phyloP scores from a whole-genome alignment of 2,888 invertebrate genomes.

The Amphipoea oculea region DNA sequence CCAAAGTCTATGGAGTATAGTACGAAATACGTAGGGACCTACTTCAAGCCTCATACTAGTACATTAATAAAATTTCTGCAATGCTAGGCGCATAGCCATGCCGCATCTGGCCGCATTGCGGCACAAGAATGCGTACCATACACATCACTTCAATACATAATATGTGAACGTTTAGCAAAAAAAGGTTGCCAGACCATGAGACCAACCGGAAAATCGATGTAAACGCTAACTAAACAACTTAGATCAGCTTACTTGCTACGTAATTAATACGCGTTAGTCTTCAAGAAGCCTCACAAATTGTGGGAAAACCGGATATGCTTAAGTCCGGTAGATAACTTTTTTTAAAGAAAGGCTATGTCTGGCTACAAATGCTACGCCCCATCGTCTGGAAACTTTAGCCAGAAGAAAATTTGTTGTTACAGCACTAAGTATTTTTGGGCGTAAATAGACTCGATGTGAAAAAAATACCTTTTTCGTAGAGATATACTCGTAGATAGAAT shows the following conservation, averaged over 20 bases:
- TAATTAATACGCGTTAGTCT: constrained; percentile 39
- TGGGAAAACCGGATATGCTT: constrained; percentile 20
- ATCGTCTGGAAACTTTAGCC: background rate
- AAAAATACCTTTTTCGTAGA: background rate
- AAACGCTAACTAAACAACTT: constrained; percentile 34
- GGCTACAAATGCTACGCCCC: background rate
- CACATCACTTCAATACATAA: constrained; percentile 35
- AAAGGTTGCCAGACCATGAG: constrained; percentile 30
- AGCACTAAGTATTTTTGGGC: background rate
- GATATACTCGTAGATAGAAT: too few species aligned
- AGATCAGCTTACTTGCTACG: constrained; percentile 39
- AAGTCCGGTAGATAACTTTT: background rate
- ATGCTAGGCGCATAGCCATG: constrained; percentile 30
- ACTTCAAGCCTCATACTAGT: constrained; percentile 28
- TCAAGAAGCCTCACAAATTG: constrained; percentile 41
- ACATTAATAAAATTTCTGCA: constrained; percentile 28
- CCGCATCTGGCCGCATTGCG: constrained; percentile 51
- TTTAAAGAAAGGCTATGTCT: constrained; percentile 10
- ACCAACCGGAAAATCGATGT: constrained; percentile 44
- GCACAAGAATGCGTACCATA: constrained; percentile 45
- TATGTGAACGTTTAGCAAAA: constrained; percentile 43
- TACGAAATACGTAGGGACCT: constrained; percentile 11
- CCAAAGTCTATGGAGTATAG: background rate
- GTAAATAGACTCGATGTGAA: background rate
- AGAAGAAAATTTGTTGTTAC: too few species aligned